Conservation (phyloP, 2,888 invertebrate genomes). For the Operophtera brumata region DNA sequence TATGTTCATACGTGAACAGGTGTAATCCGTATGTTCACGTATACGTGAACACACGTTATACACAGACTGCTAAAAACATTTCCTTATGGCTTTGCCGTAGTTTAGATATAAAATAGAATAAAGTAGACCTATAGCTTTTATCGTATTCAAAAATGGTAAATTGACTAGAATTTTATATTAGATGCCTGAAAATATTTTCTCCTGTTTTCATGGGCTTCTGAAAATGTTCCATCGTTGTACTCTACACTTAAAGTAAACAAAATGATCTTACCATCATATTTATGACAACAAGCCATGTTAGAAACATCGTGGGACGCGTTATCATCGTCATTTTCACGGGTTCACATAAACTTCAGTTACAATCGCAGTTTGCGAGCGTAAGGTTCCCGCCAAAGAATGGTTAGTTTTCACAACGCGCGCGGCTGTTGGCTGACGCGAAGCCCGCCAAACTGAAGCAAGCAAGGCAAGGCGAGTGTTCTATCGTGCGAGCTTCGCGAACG, state of each 20-base stretch:
- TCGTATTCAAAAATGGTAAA: too few species aligned
- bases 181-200: background rate
- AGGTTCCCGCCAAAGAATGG: constrained; percentile 64
- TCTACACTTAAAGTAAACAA: background rate
- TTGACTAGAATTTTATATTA: too few species aligned
- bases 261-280: constrained; percentile 62
- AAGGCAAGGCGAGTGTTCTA: constrained; percentile 36
- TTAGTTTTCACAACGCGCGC: constrained; percentile 50
- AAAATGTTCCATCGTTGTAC: background rate
- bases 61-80: too few species aligned
- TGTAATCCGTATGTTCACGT: too few species aligned
- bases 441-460: constrained; percentile 74
- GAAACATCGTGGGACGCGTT: constrained; percentile 42
- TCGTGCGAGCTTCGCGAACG: constrained; percentile 76
- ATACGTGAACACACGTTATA: too few species aligned
- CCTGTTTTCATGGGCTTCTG: background rate
- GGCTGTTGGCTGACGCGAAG: constrained; percentile 64
- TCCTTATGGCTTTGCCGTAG: too few species aligned
- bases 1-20: too few species aligned
- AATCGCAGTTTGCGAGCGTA: constrained; percentile 39
- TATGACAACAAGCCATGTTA: constrained; percentile 60
- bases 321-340: constrained; percentile 60
- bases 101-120: too few species aligned
- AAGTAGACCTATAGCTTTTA: too few species aligned
- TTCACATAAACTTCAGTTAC: constrained; percentile 58